A percentile compares a stretch with the other conserved stretches of the same genome.
Evolutionary conservation across 2,797 vertebrate genomes (phyloP).

Genomic region (Falco columbarius): DNA sequence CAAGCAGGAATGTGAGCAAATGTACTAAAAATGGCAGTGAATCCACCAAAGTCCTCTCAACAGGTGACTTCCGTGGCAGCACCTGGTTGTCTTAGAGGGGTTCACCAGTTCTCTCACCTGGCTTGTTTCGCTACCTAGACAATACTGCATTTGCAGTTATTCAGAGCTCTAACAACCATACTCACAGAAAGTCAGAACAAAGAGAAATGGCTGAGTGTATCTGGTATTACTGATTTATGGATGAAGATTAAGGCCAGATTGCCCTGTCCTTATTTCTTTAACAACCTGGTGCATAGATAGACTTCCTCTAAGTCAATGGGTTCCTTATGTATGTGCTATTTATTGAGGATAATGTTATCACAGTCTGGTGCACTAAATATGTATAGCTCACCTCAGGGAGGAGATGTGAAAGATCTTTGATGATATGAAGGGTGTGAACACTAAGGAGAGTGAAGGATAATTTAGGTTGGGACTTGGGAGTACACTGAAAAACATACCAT

Average conservation of each 20-base stretch:
- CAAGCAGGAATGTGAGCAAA: neutral
- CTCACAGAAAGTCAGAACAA: neutral
- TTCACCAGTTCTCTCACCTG: neutral
- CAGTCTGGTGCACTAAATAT: constrained; percentile 40
- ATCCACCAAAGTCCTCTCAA: neutral
- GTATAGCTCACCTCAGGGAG: constrained; percentile 59
- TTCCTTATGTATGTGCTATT: constrained; percentile 33
- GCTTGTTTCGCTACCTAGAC: neutral
- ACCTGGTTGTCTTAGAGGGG: neutral
- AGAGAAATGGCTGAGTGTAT: constrained; percentile 18
- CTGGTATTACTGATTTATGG: constrained; percentile 45
- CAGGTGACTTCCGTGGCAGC: neutral
- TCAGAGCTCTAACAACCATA: neutral
- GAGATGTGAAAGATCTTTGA: constrained; percentile 50
- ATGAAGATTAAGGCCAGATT: constrained; percentile 50
- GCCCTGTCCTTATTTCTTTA: constrained; percentile 35
- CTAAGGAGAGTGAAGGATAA: constrained; percentile 62
- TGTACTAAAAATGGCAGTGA: rapidly evolving
- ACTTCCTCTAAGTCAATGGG: constrained; percentile 34
- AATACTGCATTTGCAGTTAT: neutral
- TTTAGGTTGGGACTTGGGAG: constrained; percentile 62
- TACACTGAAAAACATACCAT: neutral
- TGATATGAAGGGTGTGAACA: constrained; percentile 66
- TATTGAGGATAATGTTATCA: constrained; percentile 48
- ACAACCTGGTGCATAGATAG: constrained; percentile 17